Conservation (phyloP, 2,113 vertebrate genomes). For the Boulengeromyrus knoepffleri region DNA sequence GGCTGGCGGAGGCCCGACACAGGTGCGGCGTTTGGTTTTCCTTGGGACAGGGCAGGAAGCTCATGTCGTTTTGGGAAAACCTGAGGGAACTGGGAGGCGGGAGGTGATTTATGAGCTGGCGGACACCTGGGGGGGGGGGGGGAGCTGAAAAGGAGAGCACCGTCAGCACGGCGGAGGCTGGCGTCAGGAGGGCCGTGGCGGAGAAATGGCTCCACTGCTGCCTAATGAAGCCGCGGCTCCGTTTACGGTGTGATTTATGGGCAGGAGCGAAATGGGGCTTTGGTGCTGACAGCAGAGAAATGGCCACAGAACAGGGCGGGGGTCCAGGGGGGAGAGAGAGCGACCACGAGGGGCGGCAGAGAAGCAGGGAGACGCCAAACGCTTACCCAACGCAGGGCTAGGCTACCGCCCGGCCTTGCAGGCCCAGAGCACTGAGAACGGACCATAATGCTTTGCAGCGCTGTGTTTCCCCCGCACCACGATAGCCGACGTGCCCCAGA, state of each 20-base stretch:
- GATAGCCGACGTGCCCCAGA: background rate
- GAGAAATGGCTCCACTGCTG: constrained; percentile 1
- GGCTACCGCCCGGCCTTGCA: background rate
- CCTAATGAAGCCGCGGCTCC: constrained; percentile 12
- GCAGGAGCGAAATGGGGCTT: background rate
- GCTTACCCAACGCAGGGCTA: background rate
- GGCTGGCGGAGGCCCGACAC: background rate
- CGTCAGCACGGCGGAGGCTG: background rate
- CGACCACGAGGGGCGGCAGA: background rate
- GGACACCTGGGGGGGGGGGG: constrained; percentile 3
- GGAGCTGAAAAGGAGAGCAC: background rate
- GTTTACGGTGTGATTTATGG: constrained; percentile 19
- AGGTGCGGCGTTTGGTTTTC: background rate
- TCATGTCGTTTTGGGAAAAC: background rate
- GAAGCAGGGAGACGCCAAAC: background rate
- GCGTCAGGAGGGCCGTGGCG: background rate
- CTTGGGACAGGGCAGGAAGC: background rate
- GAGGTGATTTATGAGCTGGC: constrained; percentile 11
- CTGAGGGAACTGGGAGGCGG: background rate
- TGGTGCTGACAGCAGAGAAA: constrained; percentile 17
- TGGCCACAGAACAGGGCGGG: background rate
- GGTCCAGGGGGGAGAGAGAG: background rate
- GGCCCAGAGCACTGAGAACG: background rate
- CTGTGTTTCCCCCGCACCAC: background rate
- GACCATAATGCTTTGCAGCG: background rate